Conservation (phyloP, 2,888 invertebrate genomes). For the Rotaria sp. region DNA sequence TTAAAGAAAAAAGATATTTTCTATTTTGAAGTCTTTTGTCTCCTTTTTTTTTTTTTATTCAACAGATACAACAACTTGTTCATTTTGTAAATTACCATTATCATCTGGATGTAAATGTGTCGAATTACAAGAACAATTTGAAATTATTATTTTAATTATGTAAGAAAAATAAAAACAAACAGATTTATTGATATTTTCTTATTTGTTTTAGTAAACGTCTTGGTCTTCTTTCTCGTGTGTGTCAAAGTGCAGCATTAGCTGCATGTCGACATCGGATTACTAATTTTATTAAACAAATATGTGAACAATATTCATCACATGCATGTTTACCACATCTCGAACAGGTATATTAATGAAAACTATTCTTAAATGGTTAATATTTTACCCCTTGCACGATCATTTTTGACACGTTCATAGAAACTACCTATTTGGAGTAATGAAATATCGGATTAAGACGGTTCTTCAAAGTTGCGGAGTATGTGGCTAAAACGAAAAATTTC, state of each 20-base stretch:
- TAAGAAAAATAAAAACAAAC: neutral
- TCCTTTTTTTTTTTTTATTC: neutral
- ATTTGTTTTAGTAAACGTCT: slow-evolving; percentile 1
- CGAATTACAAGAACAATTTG: neutral
- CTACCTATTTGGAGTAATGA: too few relatives aligned
- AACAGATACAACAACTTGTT: neutral
- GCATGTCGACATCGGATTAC: slow-evolving; percentile 9
- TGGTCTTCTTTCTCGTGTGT: neutral
- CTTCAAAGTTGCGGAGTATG: too few relatives aligned
- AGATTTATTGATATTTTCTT: neutral
- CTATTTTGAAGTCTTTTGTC: too few relatives aligned
- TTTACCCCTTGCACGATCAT: too few relatives aligned
- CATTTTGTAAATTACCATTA: slow-evolving; percentile 8
- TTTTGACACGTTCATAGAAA: too few relatives aligned
- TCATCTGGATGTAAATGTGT: neutral
- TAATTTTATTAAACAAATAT: neutral
- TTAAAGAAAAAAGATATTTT: neutral
- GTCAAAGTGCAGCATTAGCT: neutral
- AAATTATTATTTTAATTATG: neutral
- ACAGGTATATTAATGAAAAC: neutral
- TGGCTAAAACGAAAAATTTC: too few relatives aligned
- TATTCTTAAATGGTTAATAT: too few relatives aligned
- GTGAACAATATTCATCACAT: neutral
- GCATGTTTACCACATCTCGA: slow-evolving; percentile 8
- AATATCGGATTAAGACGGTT: too few relatives aligned